A percentile compares a stretch with the other conserved stretches of the same genome.
phyloP scores from a whole-genome alignment of 1,140 invertebrate species.

The Drosophila burlai region DNA sequence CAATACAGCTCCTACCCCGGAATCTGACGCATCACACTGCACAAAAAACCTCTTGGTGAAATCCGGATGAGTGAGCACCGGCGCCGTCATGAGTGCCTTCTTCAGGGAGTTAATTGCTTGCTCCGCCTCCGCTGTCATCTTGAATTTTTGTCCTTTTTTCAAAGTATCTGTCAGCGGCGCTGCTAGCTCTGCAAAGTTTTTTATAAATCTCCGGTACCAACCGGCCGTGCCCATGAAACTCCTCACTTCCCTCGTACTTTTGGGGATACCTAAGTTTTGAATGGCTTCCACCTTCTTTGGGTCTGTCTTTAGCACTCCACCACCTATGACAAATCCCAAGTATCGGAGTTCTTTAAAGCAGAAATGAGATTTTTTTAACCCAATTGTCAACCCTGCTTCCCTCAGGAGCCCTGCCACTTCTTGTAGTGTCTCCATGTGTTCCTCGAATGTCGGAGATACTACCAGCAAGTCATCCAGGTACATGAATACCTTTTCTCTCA shows the following conservation, averaged over 20 bases:
- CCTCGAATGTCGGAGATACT: not conserved
- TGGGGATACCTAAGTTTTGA: too few relatives aligned
- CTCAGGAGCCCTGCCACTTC: not conserved
- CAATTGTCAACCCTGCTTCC: slow-evolving; percentile 53
- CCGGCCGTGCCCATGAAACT: slow-evolving; percentile 9
- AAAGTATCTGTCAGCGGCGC: not conserved
- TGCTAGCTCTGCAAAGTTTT: not conserved
- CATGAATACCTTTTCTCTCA: not conserved
- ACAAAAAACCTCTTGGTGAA: not conserved
- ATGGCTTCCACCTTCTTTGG: slow-evolving; percentile 11
- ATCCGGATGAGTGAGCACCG: too few relatives aligned
- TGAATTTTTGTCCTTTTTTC: not conserved
- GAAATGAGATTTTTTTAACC: slow-evolving; percentile 85
- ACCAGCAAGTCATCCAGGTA: not conserved
- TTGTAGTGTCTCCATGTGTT: not conserved
- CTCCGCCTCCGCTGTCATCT: not conserved
- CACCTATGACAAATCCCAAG: slow-evolving; percentile 7
- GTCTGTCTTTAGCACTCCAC: slow-evolving; percentile 23
- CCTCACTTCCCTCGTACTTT: slow-evolving; percentile 9
- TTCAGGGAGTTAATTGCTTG: too few relatives aligned
- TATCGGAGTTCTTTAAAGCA: slow-evolving; percentile 49
- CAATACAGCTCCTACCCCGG: too few relatives aligned
- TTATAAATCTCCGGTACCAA: not conserved
- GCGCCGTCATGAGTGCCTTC: too few relatives aligned
- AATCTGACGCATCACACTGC: not conserved